Conservation (phyloP, 1,140 invertebrate species). For the Drosophila pandora region DNA sequence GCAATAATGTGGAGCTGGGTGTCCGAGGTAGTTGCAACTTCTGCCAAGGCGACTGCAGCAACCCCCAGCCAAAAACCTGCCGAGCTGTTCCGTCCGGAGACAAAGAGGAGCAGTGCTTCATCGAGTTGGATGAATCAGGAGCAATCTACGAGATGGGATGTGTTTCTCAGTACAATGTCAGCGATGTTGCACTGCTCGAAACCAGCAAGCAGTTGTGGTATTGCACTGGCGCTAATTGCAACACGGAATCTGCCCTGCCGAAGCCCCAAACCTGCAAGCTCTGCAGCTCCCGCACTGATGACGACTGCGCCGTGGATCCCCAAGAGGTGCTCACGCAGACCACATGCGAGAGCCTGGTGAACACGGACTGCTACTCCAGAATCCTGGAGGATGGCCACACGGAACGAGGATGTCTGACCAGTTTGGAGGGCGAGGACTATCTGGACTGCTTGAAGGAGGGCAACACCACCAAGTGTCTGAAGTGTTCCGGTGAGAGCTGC, state of each 20-base stretch:
- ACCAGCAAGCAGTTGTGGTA: constrained; percentile 61
- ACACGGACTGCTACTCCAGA: constrained; percentile 69
- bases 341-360: constrained; percentile 40
- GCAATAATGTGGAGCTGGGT: constrained; percentile 62
- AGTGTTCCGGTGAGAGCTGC: constrained; percentile 56
- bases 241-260: constrained; percentile 51
- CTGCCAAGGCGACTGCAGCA: constrained; percentile 62
- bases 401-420: constrained; percentile 65
- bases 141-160: constrained; percentile 60
- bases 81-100: constrained; percentile 51
- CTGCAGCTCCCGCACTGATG: constrained; percentile 70
- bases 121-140: constrained; percentile 47
- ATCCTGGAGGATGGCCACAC: constrained; percentile 68
- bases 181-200: constrained; percentile 43
- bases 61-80: constrained; percentile 53
- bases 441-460: constrained; percentile 36
- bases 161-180: constrained; percentile 68
- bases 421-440: constrained; percentile 61
- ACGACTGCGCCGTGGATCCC: constrained; percentile 54
- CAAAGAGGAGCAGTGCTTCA: constrained; percentile 61
- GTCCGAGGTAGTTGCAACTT: constrained; percentile 61
- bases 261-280: constrained; percentile 39
- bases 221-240: constrained; percentile 73
- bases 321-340: constrained; percentile 2
- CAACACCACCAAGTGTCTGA: constrained; percentile 52